phyloP scores from a whole-genome alignment of 2,888 invertebrate genomes.

The Aethes cnicana region DNA sequence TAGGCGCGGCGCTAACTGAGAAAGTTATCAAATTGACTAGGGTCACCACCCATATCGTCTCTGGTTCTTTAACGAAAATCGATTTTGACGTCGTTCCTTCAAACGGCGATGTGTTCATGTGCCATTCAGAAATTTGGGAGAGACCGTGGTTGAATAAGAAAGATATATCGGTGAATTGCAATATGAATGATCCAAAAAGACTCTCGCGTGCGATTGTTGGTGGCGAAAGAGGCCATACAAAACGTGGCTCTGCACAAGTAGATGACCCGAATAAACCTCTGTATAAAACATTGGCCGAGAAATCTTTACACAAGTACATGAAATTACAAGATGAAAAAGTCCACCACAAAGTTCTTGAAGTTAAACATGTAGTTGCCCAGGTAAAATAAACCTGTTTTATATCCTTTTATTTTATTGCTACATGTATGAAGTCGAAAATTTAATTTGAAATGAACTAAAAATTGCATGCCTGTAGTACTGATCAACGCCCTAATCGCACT shows the following conservation, averaged over 20 bases:
- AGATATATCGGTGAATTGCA: constrained; percentile 34
- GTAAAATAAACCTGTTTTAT: too few species aligned
- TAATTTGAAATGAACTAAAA: too few species aligned
- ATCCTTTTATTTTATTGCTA: too few species aligned
- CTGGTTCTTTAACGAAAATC: constrained; percentile 71
- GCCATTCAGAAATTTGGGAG: constrained; percentile 34
- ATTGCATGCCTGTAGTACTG: not conserved
- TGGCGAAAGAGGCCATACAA: not conserved
- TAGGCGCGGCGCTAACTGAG: not conserved
- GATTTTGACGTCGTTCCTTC: constrained; percentile 2
- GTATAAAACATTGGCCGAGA: constrained; percentile 46
- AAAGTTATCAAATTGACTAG: constrained; percentile 47
- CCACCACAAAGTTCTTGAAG: constrained; percentile 44
- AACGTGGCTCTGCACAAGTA: constrained; percentile 13
- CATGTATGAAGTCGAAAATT: too few species aligned
- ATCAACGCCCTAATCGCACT: too few species aligned
- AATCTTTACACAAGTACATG: constrained; percentile 48
- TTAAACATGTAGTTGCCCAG: constrained; percentile 46
- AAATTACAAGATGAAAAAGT: constrained; percentile 34
- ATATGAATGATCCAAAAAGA: constrained; percentile 1
- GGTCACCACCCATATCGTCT: constrained; percentile 62
- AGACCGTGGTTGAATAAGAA: constrained; percentile 32
- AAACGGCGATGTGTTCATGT: constrained; percentile 15
- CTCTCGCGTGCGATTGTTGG: too few species aligned
- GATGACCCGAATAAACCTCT: constrained; percentile 41